Percentiles rank a stretch among this genome's conserved stretches.
Evolutionary conservation across 2,113 vertebrate genomes (phyloP).

Genomic region (Antechinus flavipes): DNA sequence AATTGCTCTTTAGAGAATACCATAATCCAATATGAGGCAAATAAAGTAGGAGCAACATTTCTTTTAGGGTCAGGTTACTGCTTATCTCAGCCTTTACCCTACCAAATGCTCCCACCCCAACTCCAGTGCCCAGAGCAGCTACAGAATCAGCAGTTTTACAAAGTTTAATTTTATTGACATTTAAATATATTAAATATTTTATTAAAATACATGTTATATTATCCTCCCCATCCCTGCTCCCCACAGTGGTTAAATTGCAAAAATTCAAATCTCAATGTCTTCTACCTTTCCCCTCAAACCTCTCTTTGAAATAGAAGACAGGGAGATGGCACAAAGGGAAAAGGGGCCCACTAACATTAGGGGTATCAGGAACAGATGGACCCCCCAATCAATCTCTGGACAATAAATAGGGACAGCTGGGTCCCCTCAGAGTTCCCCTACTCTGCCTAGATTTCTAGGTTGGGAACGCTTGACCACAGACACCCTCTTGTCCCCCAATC

Average conservation of each 20-base stretch:
- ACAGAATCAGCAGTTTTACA: conserved; percentile 72
- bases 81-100: conserved; percentile 8
- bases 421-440: conserved; percentile 4
- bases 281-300: conserved; percentile 30
- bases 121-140: conserved; percentile 57
- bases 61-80: neutral
- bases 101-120: neutral
- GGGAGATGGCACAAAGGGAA: conserved; percentile 11
- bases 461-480: neutral
- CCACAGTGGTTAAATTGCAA: conserved; percentile 81
- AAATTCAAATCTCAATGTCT: conserved; percentile 68
- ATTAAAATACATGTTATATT: conserved; percentile 80
- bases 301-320: conserved; percentile 29
- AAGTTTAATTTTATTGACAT: conserved; percentile 82
- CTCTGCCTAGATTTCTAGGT: neutral
- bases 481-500: neutral
- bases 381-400: conserved; percentile 41
- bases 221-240: conserved; percentile 48
- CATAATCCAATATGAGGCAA: neutral
- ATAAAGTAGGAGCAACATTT: neutral
- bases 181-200: conserved; percentile 87
- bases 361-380: conserved; percentile 48
- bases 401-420: conserved; percentile 58
- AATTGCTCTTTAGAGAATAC: neutral
- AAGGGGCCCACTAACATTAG: conserved; percentile 66